Percentiles rank a stretch among this genome's conserved stretches.
Evolutionary conservation across 2,797 vertebrate genomes (phyloP).

Genomic region (Gymnoscopelus microlampas): DNA sequence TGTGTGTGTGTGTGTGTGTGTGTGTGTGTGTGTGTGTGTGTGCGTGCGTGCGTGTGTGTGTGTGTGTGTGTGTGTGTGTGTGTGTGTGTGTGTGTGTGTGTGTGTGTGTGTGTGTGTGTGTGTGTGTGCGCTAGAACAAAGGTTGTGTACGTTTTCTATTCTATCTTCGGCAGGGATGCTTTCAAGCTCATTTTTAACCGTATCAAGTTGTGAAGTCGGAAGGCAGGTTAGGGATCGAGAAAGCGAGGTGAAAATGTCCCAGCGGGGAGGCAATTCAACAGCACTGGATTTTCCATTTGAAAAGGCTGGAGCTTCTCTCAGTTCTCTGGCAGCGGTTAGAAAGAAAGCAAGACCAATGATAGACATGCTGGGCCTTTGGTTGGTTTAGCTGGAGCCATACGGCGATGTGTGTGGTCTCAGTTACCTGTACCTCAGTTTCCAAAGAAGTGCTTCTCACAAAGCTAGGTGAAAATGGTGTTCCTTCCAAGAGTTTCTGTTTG

Average conservation of each 20-base stretch:
- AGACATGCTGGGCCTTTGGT: no score
- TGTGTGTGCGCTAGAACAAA: not conserved
- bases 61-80: not conserved
- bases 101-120: not conserved
- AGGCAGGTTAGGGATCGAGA: not conserved
- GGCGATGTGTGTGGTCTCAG: no score
- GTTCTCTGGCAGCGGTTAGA: no score
- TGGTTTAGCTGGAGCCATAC: no score
- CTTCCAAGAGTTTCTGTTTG: not conserved
- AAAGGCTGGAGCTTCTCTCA: no score
- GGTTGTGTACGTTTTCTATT: conserved; percentile 14
- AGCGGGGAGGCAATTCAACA: no score
- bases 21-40: not conserved
- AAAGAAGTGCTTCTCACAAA: no score
- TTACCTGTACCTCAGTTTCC: not conserved
- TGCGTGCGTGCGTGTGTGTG: not conserved
- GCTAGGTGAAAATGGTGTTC: no score
- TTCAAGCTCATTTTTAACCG: not conserved
- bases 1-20: not conserved
- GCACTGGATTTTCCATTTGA: no score
- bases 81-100: not conserved
- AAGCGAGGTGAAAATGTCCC: no score
- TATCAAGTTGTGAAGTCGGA: not conserved
- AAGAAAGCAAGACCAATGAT: no score
- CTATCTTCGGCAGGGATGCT: not conserved